Evolutionary conservation across 2,888 invertebrate genomes (phyloP).

Genomic region (Liodrosophila aerea): DNA sequence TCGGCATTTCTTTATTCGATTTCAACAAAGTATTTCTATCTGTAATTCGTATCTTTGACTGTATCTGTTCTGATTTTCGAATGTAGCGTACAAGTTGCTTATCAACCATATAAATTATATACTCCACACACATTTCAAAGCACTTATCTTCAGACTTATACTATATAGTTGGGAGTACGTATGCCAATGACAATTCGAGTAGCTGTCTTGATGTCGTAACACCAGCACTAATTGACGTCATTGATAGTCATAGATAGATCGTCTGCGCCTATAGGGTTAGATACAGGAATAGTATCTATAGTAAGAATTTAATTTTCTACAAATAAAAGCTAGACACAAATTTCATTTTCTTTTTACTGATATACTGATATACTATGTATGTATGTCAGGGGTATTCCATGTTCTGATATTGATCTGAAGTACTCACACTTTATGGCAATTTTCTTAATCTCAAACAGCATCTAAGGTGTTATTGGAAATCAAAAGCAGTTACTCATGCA

Average conservation of each 20-base stretch:
- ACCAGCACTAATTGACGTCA: conserved; percentile 58
- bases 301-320: too few relatives aligned
- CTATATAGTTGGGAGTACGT: conserved; percentile 17
- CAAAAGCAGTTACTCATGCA: not conserved
- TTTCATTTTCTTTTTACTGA: too few relatives aligned
- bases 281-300: too few relatives aligned
- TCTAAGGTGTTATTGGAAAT: not conserved
- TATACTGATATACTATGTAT: too few relatives aligned
- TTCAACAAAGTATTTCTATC: conserved; percentile 12
- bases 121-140: conserved; percentile 3
- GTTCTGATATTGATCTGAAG: too few relatives aligned
- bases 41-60: conserved; percentile 5
- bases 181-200: conserved; percentile 43
- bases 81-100: conserved; percentile 30
- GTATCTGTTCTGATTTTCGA: conserved; percentile 36
- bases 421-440: not conserved
- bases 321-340: too few relatives aligned
- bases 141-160: conserved; percentile 32
- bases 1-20: not conserved
- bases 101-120: conserved; percentile 60
- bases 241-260: conserved; percentile 28
- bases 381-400: too few relatives aligned
- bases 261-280: too few relatives aligned
- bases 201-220: conserved; percentile 58
- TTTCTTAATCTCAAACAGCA: too few relatives aligned